Evolutionary conservation across 2,113 vertebrate genomes (phyloP).

Genomic region (Ammodramus savannarum): DNA sequence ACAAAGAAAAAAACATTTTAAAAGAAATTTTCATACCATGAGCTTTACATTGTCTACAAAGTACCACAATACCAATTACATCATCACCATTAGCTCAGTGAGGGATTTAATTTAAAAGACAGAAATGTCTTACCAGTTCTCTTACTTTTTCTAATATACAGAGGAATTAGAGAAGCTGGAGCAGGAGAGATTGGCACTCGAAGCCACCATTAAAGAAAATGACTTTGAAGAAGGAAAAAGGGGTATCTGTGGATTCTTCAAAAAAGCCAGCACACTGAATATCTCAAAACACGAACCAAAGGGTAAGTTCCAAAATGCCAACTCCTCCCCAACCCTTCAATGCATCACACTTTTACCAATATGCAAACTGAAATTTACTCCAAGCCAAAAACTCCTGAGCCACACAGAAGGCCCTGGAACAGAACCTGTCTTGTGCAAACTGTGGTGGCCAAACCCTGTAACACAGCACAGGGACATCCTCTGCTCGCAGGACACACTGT

Average conservation of each 20-base stretch:
- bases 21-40: not conserved
- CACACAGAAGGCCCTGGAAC: not conserved
- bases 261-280: conserved; percentile 76
- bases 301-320: conserved; percentile 71
- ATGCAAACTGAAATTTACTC: not conserved
- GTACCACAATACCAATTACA: not conserved
- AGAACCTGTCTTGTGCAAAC: not conserved
- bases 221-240: conserved; percentile 74
- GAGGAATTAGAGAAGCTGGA: conserved; percentile 87
- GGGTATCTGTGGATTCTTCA: conserved; percentile 80
- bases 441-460: not conserved
- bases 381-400: not conserved
- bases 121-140: not conserved
- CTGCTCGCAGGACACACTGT: not conserved
- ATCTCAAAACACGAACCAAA: conserved; percentile 78
- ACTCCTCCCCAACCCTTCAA: not conserved
- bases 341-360: not conserved
- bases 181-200: conserved; percentile 82
- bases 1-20: not conserved
- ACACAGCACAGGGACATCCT: not conserved
- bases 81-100: not conserved
- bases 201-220: conserved; percentile 79
- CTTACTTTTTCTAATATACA: conserved; percentile 54
- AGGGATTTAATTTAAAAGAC: not conserved
- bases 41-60: not conserved